Evolutionary conservation across 2,888 invertebrate genomes (phyloP), one percentile per base, ranked within the genome.

Genomic region (Leptarthrus brevirostris): DNA sequence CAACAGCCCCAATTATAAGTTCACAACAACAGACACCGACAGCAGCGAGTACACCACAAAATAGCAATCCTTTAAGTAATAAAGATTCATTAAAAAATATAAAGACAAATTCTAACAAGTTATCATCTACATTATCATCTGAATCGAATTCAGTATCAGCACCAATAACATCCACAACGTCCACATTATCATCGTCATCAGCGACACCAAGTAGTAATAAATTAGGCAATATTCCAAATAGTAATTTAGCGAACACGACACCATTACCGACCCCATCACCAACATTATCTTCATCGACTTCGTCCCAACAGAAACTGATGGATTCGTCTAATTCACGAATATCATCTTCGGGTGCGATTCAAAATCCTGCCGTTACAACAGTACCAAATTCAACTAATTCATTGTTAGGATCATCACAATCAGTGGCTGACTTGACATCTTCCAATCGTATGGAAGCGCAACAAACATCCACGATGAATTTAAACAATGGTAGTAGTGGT

Each of bases 11-110:
- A 18, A 75, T 79, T 56, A 78, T 77, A 36, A 75, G 78, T 75
- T 74, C 82, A 74, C 79, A 81, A 85, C 78, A 80, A 85, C 78
- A 80, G 84, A 73, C 81, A 82, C 83, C 78, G 82, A 84, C 20
- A 82, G 84, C 74, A 83, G 83, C 66, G 84, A 85, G 76, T 79
- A 81, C 76, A 82, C 74, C 64, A 72, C 71, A 64, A 66, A 69
- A 34, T 26, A 58, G 40, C 36, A 72, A 70, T 56, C 66, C 56
- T 49, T 61, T 66, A 58, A 74, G 61, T 56, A 69, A 66, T 72
- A 72, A 58, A 16, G 49, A 73, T 70, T 72, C 47, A 70, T 71
- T 72, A 73, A 76, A 56, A 54, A 53, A 26, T 44, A 52, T 24
- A 18, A 24, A 72, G 18, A 16, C 70, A 64, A 52, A 53, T 26